These are phyloP conservation scores for Chiloscyllium punctatum DNA, from an alignment of 2,797 vertebrate genomes.

Conservation along the genomic window DNA sequence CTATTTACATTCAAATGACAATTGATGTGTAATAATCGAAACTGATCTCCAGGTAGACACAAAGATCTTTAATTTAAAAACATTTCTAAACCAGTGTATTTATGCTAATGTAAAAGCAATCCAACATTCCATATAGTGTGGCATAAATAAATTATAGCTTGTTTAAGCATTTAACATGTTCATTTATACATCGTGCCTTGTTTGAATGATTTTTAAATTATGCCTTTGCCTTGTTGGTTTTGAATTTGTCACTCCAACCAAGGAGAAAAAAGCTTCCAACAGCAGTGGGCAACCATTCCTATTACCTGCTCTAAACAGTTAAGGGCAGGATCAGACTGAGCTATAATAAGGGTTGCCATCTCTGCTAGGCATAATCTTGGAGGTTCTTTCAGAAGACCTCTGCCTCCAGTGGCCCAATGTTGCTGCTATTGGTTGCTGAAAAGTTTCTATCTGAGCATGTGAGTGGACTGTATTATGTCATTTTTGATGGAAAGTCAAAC, in stretches of 20 bases:
- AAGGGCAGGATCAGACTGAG: neutral
- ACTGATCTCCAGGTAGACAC: neutral
- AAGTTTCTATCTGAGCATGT: neutral
- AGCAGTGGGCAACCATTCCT: neutral
- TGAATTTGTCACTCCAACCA: neutral
- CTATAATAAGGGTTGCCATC: neutral
- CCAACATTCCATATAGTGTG: neutral
- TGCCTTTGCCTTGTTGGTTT: neutral
- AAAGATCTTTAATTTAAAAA: neutral
- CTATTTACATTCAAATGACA: neutral
- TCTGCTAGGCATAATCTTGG: neutral
- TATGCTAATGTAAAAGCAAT: neutral
- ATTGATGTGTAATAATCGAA: neutral
- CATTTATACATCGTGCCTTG: neutral
- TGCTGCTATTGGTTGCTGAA: neutral
- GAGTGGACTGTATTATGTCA: neutral
- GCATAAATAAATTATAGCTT: neutral
- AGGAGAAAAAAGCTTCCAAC: neutral
- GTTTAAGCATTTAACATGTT: neutral
- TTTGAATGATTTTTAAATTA: neutral
- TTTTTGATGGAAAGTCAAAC: neutral
- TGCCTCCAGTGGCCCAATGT: neutral
- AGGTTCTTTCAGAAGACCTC: neutral
- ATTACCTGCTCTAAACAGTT: neutral
- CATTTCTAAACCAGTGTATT: neutral